Base-by-base conservation (phyloP, 2,113 vertebrate genomes). In the Amphilophus citrinellus region DNA sequence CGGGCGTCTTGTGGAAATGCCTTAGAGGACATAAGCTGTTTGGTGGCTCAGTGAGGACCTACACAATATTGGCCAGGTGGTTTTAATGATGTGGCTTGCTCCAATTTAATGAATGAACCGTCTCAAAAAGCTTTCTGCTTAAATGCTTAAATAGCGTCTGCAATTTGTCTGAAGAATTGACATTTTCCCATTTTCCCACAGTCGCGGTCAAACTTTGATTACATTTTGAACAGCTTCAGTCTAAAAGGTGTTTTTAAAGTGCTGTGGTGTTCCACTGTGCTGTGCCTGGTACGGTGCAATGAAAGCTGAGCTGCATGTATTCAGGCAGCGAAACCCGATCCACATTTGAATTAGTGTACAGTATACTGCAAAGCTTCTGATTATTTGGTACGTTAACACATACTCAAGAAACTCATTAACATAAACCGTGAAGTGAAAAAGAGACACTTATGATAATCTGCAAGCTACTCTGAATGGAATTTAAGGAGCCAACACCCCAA, bases 251-350 rank as follows among this genome's bases (percentile, higher is more conserved):
- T 75, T 62, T 78, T 37, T 35, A 83, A 88, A 88, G 84, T 83
- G 82, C 79, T 30, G 65, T 56, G 61, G 15, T 39, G 77, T 71
- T 88, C 73, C 81, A 59, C 80, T 82, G 58, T 59, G 56, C 63
- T 80, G 58, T 84, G 78, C 84, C n/a, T 6, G 20, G 15, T 24
- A n/a, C 75, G 44, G 50, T 56, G 11, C 82, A 80, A 89, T 83
- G 78, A 86, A 58, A 75, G 83, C 83, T 84, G 89, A 89, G 81
- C 85, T 32, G 83, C 66, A 82, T 56, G 24, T 79, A 76, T 83
- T 79, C 61, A 61, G 87, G 61, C 56, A 39, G 42, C 58, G 71
- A 91, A 91, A 89, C 81, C 71, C 78, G 73, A 80, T 30, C 79
- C 9, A 3, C 76, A 59, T 61, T 35, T 75, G 62, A 84, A 57